Conservation (phyloP, 2,888 invertebrate genomes). For the Tuta absoluta region DNA sequence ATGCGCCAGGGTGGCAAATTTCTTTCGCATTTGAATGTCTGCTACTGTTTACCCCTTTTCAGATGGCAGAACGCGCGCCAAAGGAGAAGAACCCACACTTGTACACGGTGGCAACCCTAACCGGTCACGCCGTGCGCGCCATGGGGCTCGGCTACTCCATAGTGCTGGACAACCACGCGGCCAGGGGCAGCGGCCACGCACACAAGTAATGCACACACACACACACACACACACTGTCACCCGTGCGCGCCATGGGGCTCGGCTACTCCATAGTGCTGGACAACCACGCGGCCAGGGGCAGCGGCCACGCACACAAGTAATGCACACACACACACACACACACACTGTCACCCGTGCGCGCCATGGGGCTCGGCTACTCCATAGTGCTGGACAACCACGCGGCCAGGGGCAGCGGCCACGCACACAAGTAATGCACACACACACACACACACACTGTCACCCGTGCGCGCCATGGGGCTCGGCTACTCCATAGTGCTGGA, state of each 20-base stretch:
- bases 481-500: conserved; percentile 90
- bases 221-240: too few species aligned
- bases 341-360: conserved; percentile 87
- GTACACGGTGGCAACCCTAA: conserved; percentile 94
- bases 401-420: conserved; percentile 79
- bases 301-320: conserved; percentile 66
- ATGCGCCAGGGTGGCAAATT: too few species aligned
- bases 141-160: conserved; percentile 88
- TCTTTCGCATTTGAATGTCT: too few species aligned
- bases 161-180: conserved; percentile 89
- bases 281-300: conserved; percentile 85
- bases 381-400: conserved; percentile 90
- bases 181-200: conserved; percentile 77
- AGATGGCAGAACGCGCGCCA: conserved; percentile 2
- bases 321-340: too few species aligned
- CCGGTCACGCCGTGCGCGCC: conserved; percentile 89
- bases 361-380: conserved; percentile 86
- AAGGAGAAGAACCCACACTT: conserved; percentile 82
- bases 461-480: conserved; percentile 83
- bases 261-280: conserved; percentile 70
- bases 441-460: conserved; percentile 79
- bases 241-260: too few species aligned
- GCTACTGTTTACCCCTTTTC: too few species aligned
- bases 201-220: conserved; percentile 31
- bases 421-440: conserved; percentile 43